These are phyloP conservation scores for Orycteropus afer DNA, from an alignment of 2,113 vertebrate species.

Conservation along the genomic window DNA sequence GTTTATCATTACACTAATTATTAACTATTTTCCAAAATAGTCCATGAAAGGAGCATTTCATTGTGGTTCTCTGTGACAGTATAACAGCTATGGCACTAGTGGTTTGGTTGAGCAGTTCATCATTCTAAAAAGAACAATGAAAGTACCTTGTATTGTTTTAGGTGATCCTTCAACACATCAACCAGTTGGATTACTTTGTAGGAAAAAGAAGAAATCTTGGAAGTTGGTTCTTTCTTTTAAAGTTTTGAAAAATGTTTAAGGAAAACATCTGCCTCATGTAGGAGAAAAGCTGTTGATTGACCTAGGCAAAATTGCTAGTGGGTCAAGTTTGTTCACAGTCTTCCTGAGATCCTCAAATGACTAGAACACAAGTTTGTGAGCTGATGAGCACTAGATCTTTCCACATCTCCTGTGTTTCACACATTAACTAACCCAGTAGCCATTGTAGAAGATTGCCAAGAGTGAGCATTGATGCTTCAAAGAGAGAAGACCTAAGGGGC, in stretches of 20 bases:
- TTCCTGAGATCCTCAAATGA: not conserved
- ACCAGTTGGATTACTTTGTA: not conserved
- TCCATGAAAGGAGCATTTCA: not conserved
- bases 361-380: not conserved
- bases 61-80: not conserved
- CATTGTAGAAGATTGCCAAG: not conserved
- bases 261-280: not conserved
- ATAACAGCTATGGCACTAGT: not conserved
- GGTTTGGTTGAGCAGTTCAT: not conserved
- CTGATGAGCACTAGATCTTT: not conserved
- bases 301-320: not conserved
- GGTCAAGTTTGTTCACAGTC: not conserved
- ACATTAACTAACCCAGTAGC: not conserved
- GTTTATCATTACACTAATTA: not conserved
- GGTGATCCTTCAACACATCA: not conserved
- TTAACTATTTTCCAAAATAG: not conserved
- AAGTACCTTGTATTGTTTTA: not conserved
- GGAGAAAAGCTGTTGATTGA: not conserved
- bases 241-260: conserved; percentile 33
- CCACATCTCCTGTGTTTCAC: not conserved
- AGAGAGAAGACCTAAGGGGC: not conserved
- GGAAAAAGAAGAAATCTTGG: not conserved
- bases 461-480: not conserved
- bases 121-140: not conserved
- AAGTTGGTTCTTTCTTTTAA: not conserved